Conservation (phyloP, 2,888 invertebrate genomes). For the Drymonia ruficornis region DNA sequence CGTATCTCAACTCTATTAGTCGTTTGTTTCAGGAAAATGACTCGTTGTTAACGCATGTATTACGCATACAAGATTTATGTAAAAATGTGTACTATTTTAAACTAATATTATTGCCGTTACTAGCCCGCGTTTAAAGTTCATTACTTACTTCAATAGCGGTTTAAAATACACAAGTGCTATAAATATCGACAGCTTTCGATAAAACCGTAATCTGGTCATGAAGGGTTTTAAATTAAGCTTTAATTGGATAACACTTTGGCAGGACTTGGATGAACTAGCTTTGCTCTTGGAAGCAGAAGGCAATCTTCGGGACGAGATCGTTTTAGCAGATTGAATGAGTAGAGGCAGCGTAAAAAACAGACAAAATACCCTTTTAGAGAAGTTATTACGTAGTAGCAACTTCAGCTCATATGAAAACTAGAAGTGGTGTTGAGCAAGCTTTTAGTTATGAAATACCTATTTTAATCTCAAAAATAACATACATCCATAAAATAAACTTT, state of each 20-base stretch:
- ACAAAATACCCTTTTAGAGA: neutral
- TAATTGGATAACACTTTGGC: neutral
- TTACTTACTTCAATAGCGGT: neutral
- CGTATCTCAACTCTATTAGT: constrained; percentile 15
- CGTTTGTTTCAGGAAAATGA: constrained; percentile 4
- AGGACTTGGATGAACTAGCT: neutral
- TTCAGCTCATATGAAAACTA: neutral
- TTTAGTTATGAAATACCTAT: no score
- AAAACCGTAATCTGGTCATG: neutral
- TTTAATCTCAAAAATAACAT: no score
- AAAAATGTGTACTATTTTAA: constrained; percentile 15
- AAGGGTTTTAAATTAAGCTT: neutral
- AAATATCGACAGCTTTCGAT: neutral
- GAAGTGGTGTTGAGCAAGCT: no score
- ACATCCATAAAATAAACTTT: no score
- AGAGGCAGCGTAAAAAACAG: neutral
- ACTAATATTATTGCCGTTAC: neutral
- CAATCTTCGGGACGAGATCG: constrained; percentile 2
- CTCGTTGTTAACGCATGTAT: neutral
- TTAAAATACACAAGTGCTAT: neutral
- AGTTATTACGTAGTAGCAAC: neutral
- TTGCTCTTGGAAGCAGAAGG: neutral
- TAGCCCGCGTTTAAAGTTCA: constrained; percentile 1
- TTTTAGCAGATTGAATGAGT: neutral
- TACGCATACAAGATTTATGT: constrained; percentile 7